Evolutionary conservation across 2,797 vertebrate genomes (phyloP), one percentile per base, ranked within the genome.

Genomic region (Typhlichthys eigenmanni): DNA sequence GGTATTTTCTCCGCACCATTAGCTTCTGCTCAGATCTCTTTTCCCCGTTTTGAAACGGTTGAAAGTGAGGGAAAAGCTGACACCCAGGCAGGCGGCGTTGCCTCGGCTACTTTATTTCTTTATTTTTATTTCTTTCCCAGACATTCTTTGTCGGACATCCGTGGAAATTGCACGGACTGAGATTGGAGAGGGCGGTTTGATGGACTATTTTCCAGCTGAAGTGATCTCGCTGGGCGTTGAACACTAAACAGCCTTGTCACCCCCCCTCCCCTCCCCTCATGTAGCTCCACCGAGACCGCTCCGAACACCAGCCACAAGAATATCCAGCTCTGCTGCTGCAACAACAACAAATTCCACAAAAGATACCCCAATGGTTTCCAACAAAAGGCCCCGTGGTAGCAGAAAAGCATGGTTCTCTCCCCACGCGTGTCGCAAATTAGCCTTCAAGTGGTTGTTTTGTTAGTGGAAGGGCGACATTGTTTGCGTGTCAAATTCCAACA

Each of bases 401-500:
- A n/a, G 58, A 50, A 58, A 38, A 48, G 52, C 58, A 6, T 8
- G n/a, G 43, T 68, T 60, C 71, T 71, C 24, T 29, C 24, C 24
- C 66, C 75, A 63, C 56, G 7, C 69, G 55, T 54, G 62, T 73
- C 75, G 61, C 67, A 74, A 66, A 75, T 75, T 46, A 69, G 69
- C 59, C 68, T 77, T 81, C 72, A 81, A 66, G 81, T 52, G 16
- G 19, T 64, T 69, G 76, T 58, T 70, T 29, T 29, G 24, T 73
- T 65, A 72, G 70, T 69, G 58, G 58, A 68, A 74, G 49, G 38
- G 38, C 46, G 4, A n/a, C 57, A 32, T 57, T 78, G 61, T 83
- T 78, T 69, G 65, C 70, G 78, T 9, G 2, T 71, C 62, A 83
- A 83, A 80, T 83, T 79, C 68, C 76, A 77, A 76, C 68, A 69